Base-by-base conservation (phyloP, 2,888 invertebrate genomes). In the Hanleya hanleyi region DNA sequence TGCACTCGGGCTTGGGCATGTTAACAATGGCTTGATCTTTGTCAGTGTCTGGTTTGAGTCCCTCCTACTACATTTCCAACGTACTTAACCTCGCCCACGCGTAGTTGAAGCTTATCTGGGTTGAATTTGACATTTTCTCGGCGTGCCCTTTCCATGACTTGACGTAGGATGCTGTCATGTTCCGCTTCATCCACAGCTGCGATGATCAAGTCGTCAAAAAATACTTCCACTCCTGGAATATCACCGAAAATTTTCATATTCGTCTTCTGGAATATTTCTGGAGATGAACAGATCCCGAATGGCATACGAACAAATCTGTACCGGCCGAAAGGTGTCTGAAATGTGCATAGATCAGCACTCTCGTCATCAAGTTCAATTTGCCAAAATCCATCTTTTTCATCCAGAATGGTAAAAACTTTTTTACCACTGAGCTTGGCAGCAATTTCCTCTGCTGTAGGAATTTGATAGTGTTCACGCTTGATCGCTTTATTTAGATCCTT, bases 341-440 rank as follows among this genome's bases (percentile, higher is more conserved):
- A 81, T 38, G 79, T 81, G 51, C 74, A n/a, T n/a, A n/a, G n/a
- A n/a, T n/a, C n/a, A n/a, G n/a, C n/a, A 33, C 74, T 76, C 38
- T 78, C 69, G 5, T 74, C 71, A 41, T 65, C 69, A 7, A 82
- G 69, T 49, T 67, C 70, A 12, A 79, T 68, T 32, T 78, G 77
- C 72, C 75, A 79, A 37, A 70, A 81, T n/a, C 74, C 77, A 65
- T 75, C 67, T 49, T 74, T 75, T 62, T 72, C 72, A 51, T 81
- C 77, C 9, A 76, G 47, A 15, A 73, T 74, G n/a, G 72, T 71
- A 51, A 77, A 78, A 12, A 70, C 32, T 37, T 61, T 77, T 33
- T 71, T 76, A 29, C 81, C 78, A 62, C 26, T 50, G 22, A 78
- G 57, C 47, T 69, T 38, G 62, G 7, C 33, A 33, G 7, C 62